phyloP scores from a whole-genome alignment of 92 coral and sea anemone species.

The Epizoanthus ramosus region DNA sequence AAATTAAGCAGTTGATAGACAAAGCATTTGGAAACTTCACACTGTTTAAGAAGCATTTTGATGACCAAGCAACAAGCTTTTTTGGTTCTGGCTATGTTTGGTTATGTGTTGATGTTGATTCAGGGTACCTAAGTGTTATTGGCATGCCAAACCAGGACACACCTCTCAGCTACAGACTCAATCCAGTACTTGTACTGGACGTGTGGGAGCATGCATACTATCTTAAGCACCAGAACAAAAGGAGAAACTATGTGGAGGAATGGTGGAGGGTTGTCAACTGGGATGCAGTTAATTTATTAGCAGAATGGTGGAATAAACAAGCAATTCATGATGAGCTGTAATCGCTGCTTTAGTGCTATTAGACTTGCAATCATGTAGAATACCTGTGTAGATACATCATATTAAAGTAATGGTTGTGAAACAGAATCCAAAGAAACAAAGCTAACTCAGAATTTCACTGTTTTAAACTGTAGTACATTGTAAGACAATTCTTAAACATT shows the following conservation, averaged over 20 bases:
- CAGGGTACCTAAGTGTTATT: slow-evolving; percentile 51
- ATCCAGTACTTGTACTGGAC: slow-evolving; percentile 80
- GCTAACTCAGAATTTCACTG: too few species aligned
- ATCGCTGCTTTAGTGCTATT: neutral
- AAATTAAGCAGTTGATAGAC: slow-evolving; percentile 66
- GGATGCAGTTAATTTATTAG: slow-evolving; percentile 78
- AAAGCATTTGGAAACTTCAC: slow-evolving; percentile 74
- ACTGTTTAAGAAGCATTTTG: slow-evolving; percentile 64
- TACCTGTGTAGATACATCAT: too few species aligned
- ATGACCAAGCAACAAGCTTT: slow-evolving; percentile 59
- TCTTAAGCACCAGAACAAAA: slow-evolving; percentile 85
- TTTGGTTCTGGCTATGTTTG: slow-evolving; percentile 96
- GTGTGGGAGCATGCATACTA: slow-evolving; percentile 98
- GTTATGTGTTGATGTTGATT: slow-evolving; percentile 70
- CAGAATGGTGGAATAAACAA: slow-evolving; percentile 81
- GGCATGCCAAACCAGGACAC: slow-evolving; percentile 81
- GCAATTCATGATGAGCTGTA: slow-evolving; percentile 84
- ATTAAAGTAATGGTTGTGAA: too few species aligned
- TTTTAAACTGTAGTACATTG: too few species aligned
- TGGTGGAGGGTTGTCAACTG: slow-evolving; percentile 93
- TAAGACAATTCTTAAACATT: too few species aligned
- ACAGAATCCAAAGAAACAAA: too few species aligned
- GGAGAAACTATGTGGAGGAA: slow-evolving; percentile 69
- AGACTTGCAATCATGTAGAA: too few species aligned
- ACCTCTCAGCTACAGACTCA: slow-evolving; percentile 57